phyloP scores from a whole-genome alignment of 2,888 invertebrate genomes.

The Drosophila maculinotata region DNA sequence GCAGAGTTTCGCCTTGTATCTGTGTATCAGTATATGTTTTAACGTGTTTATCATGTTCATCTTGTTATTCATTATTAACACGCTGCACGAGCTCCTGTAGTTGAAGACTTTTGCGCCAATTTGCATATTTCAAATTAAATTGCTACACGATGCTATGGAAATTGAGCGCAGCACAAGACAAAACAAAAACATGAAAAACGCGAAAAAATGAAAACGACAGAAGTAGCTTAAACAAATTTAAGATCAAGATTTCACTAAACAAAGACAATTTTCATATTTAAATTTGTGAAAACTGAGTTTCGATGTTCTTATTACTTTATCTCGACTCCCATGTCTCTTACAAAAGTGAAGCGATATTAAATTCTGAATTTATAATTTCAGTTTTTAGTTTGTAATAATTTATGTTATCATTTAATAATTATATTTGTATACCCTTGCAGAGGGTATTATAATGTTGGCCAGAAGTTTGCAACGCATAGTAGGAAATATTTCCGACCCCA shows the following conservation, averaged over 20 bases:
- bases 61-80: conserved; percentile 49
- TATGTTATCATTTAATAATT: too few relatives aligned
- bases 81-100: conserved; percentile 23
- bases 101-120: conserved; percentile 34
- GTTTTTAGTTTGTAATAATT: too few relatives aligned
- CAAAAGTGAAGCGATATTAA: too few relatives aligned
- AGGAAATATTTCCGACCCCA: too few relatives aligned
- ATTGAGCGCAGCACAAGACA: conserved; percentile 12
- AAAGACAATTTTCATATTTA: background rate
- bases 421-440: too few relatives aligned
- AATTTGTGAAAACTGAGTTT: too few relatives aligned
- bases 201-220: background rate
- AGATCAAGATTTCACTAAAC: background rate
- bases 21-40: background rate
- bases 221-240: conserved; percentile 13
- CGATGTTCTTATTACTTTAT: too few relatives aligned
- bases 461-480: too few relatives aligned
- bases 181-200: background rate
- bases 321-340: too few relatives aligned
- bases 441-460: too few relatives aligned
- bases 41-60: conserved; percentile 39
- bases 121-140: conserved; percentile 62
- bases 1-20: background rate
- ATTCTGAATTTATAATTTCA: too few relatives aligned
- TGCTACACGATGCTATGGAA: conserved; percentile 45